Evolutionary conservation across 2,113 vertebrate genomes (phyloP).

Genomic region (Eolophus roseicapilla): DNA sequence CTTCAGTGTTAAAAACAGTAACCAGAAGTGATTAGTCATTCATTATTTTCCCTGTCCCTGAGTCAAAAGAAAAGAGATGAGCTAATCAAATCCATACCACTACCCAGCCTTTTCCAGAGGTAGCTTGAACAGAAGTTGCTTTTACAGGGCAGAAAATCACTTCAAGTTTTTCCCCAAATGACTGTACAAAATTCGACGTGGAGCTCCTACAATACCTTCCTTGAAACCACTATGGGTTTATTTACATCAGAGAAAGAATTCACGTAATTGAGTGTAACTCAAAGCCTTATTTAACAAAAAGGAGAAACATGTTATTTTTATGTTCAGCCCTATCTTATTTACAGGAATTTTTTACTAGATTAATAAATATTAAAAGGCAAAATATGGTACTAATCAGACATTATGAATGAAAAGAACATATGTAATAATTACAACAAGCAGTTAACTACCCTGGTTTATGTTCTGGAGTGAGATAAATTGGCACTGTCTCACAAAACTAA

Average conservation of each 20-base stretch:
- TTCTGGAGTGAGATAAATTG: background rate
- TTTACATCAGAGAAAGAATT: background rate
- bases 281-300: background rate
- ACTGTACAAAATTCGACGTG: background rate
- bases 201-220: background rate
- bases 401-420: background rate
- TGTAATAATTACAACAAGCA: background rate
- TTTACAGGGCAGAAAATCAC: background rate
- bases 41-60: constrained; percentile 21
- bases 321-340: background rate
- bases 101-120: background rate
- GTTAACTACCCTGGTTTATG: background rate
- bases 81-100: background rate
- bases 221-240: background rate
- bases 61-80: constrained; percentile 35
- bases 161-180: background rate
- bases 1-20: constrained; percentile 12
- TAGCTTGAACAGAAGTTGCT: background rate
- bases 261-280: background rate
- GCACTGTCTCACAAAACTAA: background rate
- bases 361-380: background rate
- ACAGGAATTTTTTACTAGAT: background rate
- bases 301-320: background rate
- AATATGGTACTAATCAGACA: background rate
- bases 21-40: constrained; percentile 52